A percentile compares a stretch with the other conserved stretches of the same genome.
These are phyloP conservation scores for Clarias laeviceps DNA, from an alignment of 2,797 vertebrate species.

Conservation along the genomic window DNA sequence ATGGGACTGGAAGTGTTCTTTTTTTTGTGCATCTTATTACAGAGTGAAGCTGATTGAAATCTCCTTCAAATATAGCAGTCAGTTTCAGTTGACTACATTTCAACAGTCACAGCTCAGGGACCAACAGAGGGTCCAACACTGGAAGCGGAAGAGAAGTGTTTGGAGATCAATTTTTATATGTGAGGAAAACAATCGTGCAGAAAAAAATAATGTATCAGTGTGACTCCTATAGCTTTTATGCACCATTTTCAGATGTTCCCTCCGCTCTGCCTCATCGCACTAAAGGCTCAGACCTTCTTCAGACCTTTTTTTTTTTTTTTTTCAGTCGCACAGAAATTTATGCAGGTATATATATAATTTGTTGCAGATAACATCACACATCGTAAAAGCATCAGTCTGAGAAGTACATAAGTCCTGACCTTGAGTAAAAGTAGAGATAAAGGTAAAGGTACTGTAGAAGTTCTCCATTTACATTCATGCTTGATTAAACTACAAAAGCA, in stretches of 20 bases:
- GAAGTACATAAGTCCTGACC: not conserved
- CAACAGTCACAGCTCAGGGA: conserved; percentile 21
- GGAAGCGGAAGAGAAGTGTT: conserved; percentile 9
- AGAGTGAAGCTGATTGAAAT: conserved; percentile 1
- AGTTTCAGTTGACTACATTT: conserved; percentile 26
- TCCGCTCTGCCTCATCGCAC: not conserved
- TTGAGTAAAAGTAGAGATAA: too few relatives aligned
- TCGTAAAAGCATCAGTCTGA: not conserved
- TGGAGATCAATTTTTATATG: conserved; percentile 47
- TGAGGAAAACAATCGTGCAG: not conserved
- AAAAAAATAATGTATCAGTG: conserved; percentile 13
- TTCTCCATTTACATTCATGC: too few relatives aligned
- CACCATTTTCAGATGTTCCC: not conserved
- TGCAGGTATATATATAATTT: too few relatives aligned
- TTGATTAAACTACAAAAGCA: too few relatives aligned
- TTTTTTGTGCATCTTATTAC: not conserved
- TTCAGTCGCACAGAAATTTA: not conserved
- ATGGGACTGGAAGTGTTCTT: conserved; percentile 12
- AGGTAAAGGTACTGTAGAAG: too few relatives aligned
- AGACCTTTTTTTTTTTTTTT: not conserved
- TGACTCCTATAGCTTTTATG: not conserved
- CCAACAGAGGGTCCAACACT: conserved; percentile 1
- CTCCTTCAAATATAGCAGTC: conserved; percentile 30
- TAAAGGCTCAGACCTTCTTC: not conserved
- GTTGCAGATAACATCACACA: not conserved